Percentiles rank a stretch among this genome's conserved stretches.
Conservation (phyloP, 2,888 invertebrate species). For the Helicoverpa assulta region DNA sequence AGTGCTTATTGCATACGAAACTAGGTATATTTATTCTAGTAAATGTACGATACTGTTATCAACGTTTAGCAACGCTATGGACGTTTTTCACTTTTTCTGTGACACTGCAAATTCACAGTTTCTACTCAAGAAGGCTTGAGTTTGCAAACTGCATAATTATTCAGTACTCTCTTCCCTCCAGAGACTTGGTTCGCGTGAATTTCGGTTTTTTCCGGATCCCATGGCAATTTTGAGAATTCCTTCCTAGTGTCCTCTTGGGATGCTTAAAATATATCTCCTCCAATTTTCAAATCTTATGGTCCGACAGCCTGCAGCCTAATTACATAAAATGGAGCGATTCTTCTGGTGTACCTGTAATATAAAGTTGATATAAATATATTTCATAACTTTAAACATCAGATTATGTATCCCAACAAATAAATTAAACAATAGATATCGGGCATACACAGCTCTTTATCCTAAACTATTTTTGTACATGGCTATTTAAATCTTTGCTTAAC, state of each 20-base stretch:
- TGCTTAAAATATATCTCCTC: not conserved
- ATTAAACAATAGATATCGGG: too few relatives aligned
- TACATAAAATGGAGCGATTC: not conserved
- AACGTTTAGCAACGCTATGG: not conserved
- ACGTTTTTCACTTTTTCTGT: not conserved
- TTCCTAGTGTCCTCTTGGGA: not conserved
- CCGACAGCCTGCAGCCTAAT: not conserved
- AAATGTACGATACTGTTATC: too few relatives aligned
- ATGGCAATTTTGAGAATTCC: not conserved
- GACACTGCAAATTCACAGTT: not conserved
- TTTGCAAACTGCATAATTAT: conserved; percentile 1
- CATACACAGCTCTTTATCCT: too few relatives aligned
- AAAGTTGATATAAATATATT: not conserved
- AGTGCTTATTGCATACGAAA: not conserved
- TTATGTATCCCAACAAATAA: too few relatives aligned
- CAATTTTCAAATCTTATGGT: not conserved
- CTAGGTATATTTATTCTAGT: not conserved
- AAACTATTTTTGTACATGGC: not conserved
- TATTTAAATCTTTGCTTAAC: not conserved
- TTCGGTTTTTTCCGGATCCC: conserved; percentile 1
- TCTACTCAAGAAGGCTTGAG: conserved; percentile 1
- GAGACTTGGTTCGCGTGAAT: not conserved
- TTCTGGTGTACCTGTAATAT: not conserved
- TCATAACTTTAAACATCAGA: too few relatives aligned
- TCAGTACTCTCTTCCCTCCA: not conserved